These are phyloP conservation scores for Campylomormyrus tamandua DNA, from an alignment of 2,113 vertebrate genomes.

Conservation along the genomic window DNA sequence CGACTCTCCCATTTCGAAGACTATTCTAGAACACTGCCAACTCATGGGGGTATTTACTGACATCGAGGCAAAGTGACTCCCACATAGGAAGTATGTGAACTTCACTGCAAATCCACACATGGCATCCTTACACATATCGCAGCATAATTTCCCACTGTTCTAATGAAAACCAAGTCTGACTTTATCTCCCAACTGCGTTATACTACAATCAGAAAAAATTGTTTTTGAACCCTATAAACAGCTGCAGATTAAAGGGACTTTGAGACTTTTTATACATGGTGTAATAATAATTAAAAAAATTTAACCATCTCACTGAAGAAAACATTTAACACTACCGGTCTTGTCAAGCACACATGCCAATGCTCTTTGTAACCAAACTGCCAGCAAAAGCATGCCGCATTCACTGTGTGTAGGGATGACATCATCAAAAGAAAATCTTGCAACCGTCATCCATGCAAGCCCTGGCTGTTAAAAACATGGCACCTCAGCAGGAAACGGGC, in stretches of 20 bases:
- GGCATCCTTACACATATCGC: not conserved
- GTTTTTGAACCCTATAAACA: not conserved
- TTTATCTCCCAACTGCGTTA: not conserved
- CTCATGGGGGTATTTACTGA: not conserved
- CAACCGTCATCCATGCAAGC: not conserved
- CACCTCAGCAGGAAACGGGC: not conserved
- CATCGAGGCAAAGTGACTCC: not conserved
- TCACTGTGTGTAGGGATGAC: slow-evolving; percentile 2
- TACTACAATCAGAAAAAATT: not conserved
- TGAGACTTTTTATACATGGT: not conserved
- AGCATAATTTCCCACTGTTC: not conserved
- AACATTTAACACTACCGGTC: slow-evolving; percentile 5
- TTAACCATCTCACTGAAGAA: not conserved
- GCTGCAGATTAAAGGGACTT: not conserved
- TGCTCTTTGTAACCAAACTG: slow-evolving; percentile 23
- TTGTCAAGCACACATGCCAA: slow-evolving; percentile 16
- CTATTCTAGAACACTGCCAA: not conserved
- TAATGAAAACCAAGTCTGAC: not conserved
- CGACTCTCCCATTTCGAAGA: not conserved
- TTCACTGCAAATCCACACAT: not conserved
- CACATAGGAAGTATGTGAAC: not conserved
- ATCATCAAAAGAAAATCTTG: slow-evolving; percentile 14
- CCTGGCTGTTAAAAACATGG: not conserved
- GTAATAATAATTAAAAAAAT: not conserved
- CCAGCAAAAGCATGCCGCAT: slow-evolving; percentile 23